Conservation (phyloP, 2,888 invertebrate genomes). For the Apodemia duryi region DNA sequence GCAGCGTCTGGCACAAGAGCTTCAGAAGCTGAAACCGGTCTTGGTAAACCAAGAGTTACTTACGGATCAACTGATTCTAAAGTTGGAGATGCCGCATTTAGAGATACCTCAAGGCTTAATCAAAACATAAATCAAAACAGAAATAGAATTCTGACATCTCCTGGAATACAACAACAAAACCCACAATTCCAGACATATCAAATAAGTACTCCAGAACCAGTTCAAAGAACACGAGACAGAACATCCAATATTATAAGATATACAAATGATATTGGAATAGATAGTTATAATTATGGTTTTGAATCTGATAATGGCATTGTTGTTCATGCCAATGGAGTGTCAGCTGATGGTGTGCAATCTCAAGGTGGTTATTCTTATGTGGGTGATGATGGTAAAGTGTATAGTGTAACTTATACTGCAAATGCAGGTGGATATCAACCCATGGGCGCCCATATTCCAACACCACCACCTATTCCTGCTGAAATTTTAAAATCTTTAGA, state of each 20-base stretch:
- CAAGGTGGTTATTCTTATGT: slow-evolving; percentile 62
- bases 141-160: slow-evolving; percentile 27
- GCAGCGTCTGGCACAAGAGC: slow-evolving; percentile 56
- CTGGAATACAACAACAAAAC: slow-evolving; percentile 35
- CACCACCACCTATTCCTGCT: slow-evolving; percentile 59
- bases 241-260: slow-evolving; percentile 48
- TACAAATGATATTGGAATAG: slow-evolving; percentile 49
- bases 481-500: slow-evolving; percentile 60
- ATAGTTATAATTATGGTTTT: slow-evolving; percentile 54
- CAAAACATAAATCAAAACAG: not conserved
- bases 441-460: slow-evolving; percentile 58
- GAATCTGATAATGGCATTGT: slow-evolving; percentile 65
- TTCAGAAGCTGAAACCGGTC: slow-evolving; percentile 45
- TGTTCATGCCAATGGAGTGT: slow-evolving; percentile 54
- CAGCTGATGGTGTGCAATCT: slow-evolving; percentile 51
- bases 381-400: slow-evolving; percentile 61
- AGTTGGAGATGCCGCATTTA: slow-evolving; percentile 68
- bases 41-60: slow-evolving; percentile 53
- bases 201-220: slow-evolving; percentile 34
- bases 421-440: slow-evolving; percentile 60
- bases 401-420: slow-evolving; percentile 62
- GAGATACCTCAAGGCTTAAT: slow-evolving; percentile 24
- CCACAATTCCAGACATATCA: slow-evolving; percentile 9
- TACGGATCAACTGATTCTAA: slow-evolving; percentile 67
- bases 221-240: slow-evolving; percentile 48